phyloP scores from a whole-genome alignment of 2,113 vertebrate genomes.

The Rafetus swinhoei region DNA sequence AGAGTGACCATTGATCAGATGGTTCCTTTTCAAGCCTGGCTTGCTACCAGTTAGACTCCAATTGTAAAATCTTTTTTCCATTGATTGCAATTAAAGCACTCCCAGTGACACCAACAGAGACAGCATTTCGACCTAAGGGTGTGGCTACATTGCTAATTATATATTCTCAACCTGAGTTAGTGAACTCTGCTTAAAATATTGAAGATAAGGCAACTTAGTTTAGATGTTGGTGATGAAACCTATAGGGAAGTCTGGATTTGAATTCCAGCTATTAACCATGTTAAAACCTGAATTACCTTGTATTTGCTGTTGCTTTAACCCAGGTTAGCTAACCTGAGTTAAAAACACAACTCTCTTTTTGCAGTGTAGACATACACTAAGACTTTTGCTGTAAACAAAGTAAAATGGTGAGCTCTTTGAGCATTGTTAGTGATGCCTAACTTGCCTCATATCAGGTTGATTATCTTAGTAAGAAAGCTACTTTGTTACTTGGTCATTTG shows the following conservation, averaged over 20 bases:
- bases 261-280: background rate
- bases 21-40: background rate
- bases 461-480: background rate
- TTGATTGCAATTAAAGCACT: background rate
- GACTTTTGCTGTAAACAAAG: background rate
- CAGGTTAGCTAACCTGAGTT: background rate
- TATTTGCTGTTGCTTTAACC: background rate
- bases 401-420: background rate
- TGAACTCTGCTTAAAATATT: background rate
- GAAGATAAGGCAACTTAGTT: background rate
- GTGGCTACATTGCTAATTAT: background rate
- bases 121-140: background rate
- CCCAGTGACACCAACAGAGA: background rate
- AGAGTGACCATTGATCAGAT: background rate
- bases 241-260: background rate
- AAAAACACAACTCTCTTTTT: background rate
- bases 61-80: background rate
- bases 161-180: background rate
- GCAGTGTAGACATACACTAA: background rate
- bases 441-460: background rate
- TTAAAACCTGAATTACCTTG: background rate
- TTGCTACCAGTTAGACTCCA: constrained; percentile 12
- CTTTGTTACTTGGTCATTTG: constrained; percentile 9
- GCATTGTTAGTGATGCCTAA: background rate
- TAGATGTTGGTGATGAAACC: background rate